A percentile compares a stretch with the other conserved stretches of the same genome.
Evolutionary conservation across 2,797 vertebrate genomes (phyloP).

Genomic region (Argentina silus): DNA sequence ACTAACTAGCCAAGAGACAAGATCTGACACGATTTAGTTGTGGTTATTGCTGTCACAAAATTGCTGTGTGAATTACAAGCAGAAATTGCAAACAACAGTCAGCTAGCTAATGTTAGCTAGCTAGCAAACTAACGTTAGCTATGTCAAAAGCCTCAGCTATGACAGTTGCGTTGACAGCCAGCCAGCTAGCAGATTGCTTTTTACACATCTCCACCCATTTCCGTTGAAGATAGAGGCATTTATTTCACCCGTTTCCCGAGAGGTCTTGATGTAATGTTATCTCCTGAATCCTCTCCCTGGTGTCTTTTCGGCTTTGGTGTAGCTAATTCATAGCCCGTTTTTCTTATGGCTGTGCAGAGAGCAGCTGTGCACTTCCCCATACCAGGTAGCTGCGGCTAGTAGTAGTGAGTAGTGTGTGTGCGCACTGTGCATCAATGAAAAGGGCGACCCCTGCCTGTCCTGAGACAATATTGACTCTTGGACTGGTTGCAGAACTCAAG

Average conservation of each 20-base stretch:
- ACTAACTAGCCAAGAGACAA: too few relatives aligned
- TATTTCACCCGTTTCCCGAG: neutral
- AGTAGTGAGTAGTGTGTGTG: too few relatives aligned
- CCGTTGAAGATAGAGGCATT: constrained; percentile 5
- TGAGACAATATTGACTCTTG: neutral
- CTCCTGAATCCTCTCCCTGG: neutral
- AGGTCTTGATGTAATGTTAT: neutral
- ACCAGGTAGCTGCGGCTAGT: too few relatives aligned
- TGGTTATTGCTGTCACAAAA: constrained; percentile 11
- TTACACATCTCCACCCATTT: constrained; percentile 53
- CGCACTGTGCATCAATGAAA: too few relatives aligned
- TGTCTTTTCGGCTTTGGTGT: neutral
- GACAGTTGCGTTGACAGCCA: constrained; percentile 33
- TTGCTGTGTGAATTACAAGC: too few relatives aligned
- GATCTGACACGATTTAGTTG: too few relatives aligned
- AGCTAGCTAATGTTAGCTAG: constrained; percentile 47
- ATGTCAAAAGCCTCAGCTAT: neutral
- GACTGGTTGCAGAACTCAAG: neutral
- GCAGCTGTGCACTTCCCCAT: too few relatives aligned
- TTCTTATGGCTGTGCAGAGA: too few relatives aligned
- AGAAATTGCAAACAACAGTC: constrained; percentile 30
- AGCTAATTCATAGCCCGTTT: too few relatives aligned
- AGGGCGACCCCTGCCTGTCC: too few relatives aligned
- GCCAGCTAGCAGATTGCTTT: constrained; percentile 56
- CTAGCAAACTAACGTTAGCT: constrained; percentile 42